A percentile compares a stretch with the other conserved stretches of the same genome.
Conservation (phyloP, 1,140 invertebrate genomes). For the Cyphomyrmex costatus region DNA sequence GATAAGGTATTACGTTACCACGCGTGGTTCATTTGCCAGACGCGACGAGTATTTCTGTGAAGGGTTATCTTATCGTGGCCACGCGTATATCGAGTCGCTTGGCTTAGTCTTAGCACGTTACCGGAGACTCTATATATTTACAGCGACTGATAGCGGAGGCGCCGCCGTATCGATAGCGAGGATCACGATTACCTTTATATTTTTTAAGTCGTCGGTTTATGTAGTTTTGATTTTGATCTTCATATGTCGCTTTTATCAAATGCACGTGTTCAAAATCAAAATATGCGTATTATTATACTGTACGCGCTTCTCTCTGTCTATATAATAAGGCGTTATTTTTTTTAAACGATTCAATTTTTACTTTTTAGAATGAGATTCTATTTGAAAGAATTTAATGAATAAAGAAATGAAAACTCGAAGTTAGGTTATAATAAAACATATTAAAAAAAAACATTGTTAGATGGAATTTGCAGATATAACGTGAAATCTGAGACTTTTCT, state of each 20-base stretch:
- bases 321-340: background rate
- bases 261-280: constrained; percentile 22
- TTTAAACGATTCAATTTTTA: no score
- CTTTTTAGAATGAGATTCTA: no score
- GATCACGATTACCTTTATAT: constrained; percentile 24
- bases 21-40: constrained; percentile 66
- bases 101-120: constrained; percentile 42
- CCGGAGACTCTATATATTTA: constrained; percentile 56
- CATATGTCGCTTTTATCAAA: constrained; percentile 12
- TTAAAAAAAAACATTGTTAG: background rate
- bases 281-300: background rate
- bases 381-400: background rate
- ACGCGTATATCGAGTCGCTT: constrained; percentile 56
- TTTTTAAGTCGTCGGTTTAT: background rate
- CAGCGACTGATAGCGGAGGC: constrained; percentile 9
- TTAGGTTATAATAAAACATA: constrained; percentile 5
- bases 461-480: background rate
- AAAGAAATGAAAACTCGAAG: background rate
- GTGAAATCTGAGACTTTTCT: constrained; percentile 9
- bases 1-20: constrained; percentile 55
- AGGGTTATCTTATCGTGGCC: constrained; percentile 53
- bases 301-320: background rate
- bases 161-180: constrained; percentile 31
- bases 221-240: background rate
- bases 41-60: constrained; percentile 60